These are phyloP conservation scores for Carassius carassius DNA, from an alignment of 2,113 vertebrate species.

Conservation along the genomic window DNA sequence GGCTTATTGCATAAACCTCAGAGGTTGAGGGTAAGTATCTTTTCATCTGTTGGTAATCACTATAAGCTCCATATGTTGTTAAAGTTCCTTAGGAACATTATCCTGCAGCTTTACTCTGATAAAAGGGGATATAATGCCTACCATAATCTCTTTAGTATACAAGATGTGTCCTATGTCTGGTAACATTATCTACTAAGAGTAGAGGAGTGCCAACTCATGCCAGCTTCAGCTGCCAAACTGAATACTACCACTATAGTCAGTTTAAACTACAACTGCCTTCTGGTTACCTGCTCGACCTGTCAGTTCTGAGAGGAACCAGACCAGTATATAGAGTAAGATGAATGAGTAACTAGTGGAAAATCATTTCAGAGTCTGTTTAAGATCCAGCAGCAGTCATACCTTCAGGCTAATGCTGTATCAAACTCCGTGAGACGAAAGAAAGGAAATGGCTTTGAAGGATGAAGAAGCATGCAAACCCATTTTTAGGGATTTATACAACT, in stretches of 20 bases:
- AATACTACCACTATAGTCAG: constrained; percentile 45
- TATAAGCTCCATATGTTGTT: constrained; percentile 53
- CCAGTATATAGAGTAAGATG: constrained; percentile 69
- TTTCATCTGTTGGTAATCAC: constrained; percentile 47
- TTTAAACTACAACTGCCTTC: constrained; percentile 57
- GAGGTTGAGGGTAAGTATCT: constrained; percentile 55
- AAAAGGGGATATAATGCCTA: constrained; percentile 44
- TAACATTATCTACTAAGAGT: constrained; percentile 58
- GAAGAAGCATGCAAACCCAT: constrained; percentile 30
- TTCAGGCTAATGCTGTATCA: constrained; percentile 64
- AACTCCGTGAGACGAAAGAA: constrained; percentile 15
- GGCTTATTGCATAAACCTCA: constrained; percentile 26
- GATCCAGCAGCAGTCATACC: constrained; percentile 64
- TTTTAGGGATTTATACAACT: constrained; percentile 31
- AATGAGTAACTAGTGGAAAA: constrained; percentile 73
- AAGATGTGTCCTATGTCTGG: constrained; percentile 55
- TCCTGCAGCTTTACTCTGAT: constrained; percentile 55
- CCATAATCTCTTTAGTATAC: constrained; percentile 46
- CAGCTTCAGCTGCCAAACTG: constrained; percentile 50
- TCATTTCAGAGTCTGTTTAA: constrained; percentile 71
- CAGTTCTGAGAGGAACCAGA: constrained; percentile 74
- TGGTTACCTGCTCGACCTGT: constrained; percentile 67
- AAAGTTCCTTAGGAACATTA: constrained; percentile 56
- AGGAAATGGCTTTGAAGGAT: neutral
- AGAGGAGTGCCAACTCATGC: constrained; percentile 61